These are phyloP conservation scores for Centropus unirufus DNA, from an alignment of 2,113 vertebrate species.

Conservation along the genomic window DNA sequence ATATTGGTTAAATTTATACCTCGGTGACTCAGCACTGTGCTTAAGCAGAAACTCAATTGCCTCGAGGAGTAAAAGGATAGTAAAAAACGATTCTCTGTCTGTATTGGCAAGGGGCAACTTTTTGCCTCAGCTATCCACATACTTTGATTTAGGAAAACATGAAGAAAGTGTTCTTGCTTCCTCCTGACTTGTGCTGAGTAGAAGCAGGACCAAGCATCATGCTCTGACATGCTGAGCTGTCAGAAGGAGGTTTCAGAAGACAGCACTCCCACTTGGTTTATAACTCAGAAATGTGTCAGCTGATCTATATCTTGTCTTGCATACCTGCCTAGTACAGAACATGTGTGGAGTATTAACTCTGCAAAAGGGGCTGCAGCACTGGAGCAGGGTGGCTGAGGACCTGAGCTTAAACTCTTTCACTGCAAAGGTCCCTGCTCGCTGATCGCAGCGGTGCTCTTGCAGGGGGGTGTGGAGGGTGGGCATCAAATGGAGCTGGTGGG, in stretches of 20 bases:
- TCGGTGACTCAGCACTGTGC: conserved; percentile 43
- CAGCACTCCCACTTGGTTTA: background rate
- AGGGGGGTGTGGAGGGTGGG: background rate
- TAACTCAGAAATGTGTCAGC: background rate
- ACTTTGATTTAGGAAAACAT: conserved; percentile 25
- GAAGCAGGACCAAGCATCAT: background rate
- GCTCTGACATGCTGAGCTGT: background rate
- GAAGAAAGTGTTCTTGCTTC: conserved; percentile 28
- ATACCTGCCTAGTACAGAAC: conserved; percentile 40
- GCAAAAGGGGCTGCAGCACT: background rate
- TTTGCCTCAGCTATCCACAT: conserved; percentile 22
- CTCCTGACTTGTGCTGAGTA: background rate
- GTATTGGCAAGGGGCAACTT: conserved; percentile 26
- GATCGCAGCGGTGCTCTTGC: background rate
- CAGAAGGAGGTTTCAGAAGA: background rate
- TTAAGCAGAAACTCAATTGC: conserved; percentile 36
- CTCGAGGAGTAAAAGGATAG: background rate
- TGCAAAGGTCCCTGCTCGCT: background rate
- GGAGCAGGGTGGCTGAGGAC: background rate
- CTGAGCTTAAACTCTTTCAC: conserved; percentile 6
- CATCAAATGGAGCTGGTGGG: background rate
- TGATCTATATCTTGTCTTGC: conserved; percentile 24
- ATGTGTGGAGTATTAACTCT: background rate
- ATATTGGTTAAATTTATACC: conserved; percentile 33
- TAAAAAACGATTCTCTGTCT: background rate